Base-by-base conservation (phyloP, 2,888 invertebrate genomes). In the Polydrusus tereticollis region DNA sequence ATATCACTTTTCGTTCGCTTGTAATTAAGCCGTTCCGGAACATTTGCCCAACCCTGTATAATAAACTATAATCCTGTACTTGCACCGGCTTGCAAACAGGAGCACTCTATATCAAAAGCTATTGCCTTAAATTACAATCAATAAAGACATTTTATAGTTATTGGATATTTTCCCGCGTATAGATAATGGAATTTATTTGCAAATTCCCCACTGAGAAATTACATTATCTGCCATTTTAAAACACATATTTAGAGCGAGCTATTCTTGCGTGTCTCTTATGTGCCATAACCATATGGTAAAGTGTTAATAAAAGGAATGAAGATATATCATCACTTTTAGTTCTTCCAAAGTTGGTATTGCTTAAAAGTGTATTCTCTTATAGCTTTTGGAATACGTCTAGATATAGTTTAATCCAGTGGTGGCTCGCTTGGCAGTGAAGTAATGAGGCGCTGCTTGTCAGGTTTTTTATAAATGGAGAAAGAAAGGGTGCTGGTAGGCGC, bases 151-250 rank as follows among this genome's bases (percentile, higher is more conserved):
- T 45, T 45, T 45, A 45, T 45, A 20, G 45, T 45, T 45, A 45
- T 45, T 45, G 45, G 45, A 21, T 45, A 45, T 45, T 45, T 45
- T 45, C 21, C 45, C 10, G 14, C 41, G 41, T 41, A 41, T 14
- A 41, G 41, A 41, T 41, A 47, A 23, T 23, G 20, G 21, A 47
- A 47, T 47, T 47, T 47, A 47, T 47, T 47, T 21, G n/a, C 47
- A 47, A 21, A 41, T 47, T 47, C 21, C 21, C 21, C 47, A 47
- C 21, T 21, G 21, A 47, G 47, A 21, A 20, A 47, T 47, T 47
- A 47, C 47, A 47, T 47, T 47, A 47, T 20, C 47, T 23, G 47
- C 47, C 21, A 47, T 47, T 47, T n/a, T 21, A 23, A 47, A 47
- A 47, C 47, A 23, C 47, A 21, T 47, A 23, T 21, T 47, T 23